A percentile compares a stretch with the other conserved stretches of the same genome.
Evolutionary conservation across 2,113 vertebrate genomes (phyloP).

Genomic region (Cochlearius cochlearius): DNA sequence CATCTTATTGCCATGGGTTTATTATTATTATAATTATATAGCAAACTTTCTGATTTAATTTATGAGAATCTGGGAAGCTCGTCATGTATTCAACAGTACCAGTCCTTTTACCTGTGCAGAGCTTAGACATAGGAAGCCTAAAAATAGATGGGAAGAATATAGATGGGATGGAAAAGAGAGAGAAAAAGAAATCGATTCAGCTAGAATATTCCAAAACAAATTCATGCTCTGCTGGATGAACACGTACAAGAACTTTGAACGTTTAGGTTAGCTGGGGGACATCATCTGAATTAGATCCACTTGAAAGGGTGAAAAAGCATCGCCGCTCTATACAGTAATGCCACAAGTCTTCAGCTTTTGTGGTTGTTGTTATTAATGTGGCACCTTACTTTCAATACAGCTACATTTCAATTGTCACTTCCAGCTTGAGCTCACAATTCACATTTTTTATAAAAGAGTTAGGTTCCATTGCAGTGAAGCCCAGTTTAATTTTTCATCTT

Average conservation of each 20-base stretch:
- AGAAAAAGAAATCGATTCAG: neutral
- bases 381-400: neutral
- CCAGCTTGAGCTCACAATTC: neutral
- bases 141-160: neutral
- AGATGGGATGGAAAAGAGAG: neutral
- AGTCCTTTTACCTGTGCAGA: neutral
- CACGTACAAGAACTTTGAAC: neutral
- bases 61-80: neutral
- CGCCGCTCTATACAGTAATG: neutral
- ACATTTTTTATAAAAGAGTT: neutral
- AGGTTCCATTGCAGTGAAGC: neutral
- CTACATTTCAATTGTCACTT: conserved; percentile 27
- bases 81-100: neutral
- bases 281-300: neutral
- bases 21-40: neutral
- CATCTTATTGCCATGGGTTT: neutral
- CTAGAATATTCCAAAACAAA: neutral
- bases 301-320: neutral
- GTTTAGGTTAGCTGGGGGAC: neutral
- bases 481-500: conserved; percentile 15
- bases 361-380: neutral
- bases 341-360: neutral
- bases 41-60: neutral
- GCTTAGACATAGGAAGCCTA: neutral
- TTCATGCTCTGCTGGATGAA: neutral